phyloP scores from a whole-genome alignment of 2,113 vertebrate species.

The Anolis sagrei region DNA sequence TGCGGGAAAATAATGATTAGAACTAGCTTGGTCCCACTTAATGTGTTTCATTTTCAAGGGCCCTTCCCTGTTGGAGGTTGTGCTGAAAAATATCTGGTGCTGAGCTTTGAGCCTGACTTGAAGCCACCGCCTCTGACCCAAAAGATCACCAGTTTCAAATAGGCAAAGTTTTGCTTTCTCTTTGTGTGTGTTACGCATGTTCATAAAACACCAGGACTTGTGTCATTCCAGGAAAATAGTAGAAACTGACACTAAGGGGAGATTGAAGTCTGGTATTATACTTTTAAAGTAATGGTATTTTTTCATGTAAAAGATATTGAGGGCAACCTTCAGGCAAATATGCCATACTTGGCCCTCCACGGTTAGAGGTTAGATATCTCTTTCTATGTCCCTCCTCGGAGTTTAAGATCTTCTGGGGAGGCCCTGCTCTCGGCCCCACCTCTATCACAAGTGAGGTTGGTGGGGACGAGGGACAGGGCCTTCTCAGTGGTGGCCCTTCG shows the following conservation, averaged over 20 bases:
- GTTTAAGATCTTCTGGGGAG: no score
- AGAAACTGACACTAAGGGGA: background rate
- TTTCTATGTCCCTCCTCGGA: no score
- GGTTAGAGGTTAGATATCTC: no score
- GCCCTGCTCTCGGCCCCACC: no score
- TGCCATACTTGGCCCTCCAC: background rate
- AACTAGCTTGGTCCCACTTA: background rate
- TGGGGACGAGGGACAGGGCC: no score
- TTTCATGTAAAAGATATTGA: background rate
- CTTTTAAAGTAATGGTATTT: background rate
- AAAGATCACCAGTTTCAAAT: background rate
- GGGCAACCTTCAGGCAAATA: background rate
- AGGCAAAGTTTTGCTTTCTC: background rate
- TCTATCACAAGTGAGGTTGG: no score
- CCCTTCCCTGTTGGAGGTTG: background rate
- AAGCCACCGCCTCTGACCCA: background rate
- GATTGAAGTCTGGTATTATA: background rate
- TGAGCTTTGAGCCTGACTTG: background rate
- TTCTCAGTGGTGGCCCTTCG: no score
- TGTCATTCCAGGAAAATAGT: background rate
- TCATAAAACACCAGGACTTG: background rate
- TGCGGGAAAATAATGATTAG: constrained; percentile 19
- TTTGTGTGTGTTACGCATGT: background rate
- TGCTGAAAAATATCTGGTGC: background rate
- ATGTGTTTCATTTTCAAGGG: fast-evolving